Percentiles rank a stretch among this genome's conserved stretches.
phyloP scores from a whole-genome alignment of 1,140 invertebrate genomes.

The Battus philenor region DNA sequence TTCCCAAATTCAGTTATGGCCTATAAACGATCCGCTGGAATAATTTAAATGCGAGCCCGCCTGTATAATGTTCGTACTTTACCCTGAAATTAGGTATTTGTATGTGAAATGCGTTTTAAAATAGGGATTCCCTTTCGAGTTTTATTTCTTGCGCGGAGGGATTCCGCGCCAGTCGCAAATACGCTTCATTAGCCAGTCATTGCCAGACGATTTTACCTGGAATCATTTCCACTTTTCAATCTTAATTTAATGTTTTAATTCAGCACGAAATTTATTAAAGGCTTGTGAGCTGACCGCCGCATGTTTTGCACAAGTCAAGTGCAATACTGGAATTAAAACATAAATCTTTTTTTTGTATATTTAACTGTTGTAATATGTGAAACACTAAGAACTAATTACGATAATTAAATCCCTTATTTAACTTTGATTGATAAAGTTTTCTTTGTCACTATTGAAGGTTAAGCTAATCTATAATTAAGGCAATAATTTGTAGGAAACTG shows the following conservation, averaged over 20 bases:
- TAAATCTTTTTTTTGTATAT: background rate
- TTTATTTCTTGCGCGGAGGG: constrained; percentile 45
- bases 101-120: constrained; percentile 74
- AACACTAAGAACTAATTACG: too few species aligned
- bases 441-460: too few species aligned
- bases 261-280: background rate
- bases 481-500: too few species aligned
- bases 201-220: constrained; percentile 15
- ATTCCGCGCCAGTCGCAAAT: constrained; percentile 9
- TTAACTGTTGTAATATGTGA: too few species aligned
- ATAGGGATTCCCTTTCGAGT: constrained; percentile 57
- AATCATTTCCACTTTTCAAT: constrained; percentile 14
- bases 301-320: constrained; percentile 7
- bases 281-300: background rate
- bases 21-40: constrained; percentile 75
- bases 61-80: constrained; percentile 72
- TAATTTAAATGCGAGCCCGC: constrained; percentile 74
- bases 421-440: too few species aligned
- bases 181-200: constrained; percentile 14
- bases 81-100: constrained; percentile 73
- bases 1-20: constrained; percentile 76
- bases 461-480: too few species aligned
- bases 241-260: constrained; percentile 17
- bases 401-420: too few species aligned
- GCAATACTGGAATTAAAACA: constrained; percentile 4